Base-by-base conservation (phyloP, 2,113 vertebrate species). In the Agapornis roseicollis region DNA sequence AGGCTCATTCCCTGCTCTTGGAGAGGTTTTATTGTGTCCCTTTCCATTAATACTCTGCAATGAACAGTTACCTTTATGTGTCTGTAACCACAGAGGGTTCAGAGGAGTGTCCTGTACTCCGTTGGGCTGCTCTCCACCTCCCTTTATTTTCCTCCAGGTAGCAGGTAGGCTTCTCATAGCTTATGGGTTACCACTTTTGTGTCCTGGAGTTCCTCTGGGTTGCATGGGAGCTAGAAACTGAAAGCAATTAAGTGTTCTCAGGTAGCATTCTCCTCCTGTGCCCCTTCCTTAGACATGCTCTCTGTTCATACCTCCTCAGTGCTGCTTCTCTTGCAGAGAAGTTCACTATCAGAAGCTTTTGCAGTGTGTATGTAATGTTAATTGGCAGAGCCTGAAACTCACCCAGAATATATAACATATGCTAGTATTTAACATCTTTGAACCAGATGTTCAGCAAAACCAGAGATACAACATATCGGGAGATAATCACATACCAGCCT, bases 371-470 rank as follows among this genome's bases (percentile, higher is more conserved):
- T 69, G 25, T 33, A 35, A 24, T 35, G 79, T 63, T 37, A 69
- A 35, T 42, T 74, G 79, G 53, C 81, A 93, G 78, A 55, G 63
- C 58, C 56, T 66, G 58, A 20, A 31, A 33, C 52, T 78, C 78
- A 49, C 70, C 11, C 66, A 35, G 46, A 70, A 27, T 58, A 91
- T 49, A 4, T 29, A 41, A 50, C 87, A 74, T 68, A 7, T 53
- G 76, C 72, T 42, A 18, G 46, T 42, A 66, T 71, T 58, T 64
- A 87, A 63, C 74, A 76, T 47, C 61, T 88, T 82, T 29, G 56
- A 47, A 88, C 16, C 88, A 94, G 77, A 80, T 85, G 76, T 90
- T 93, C 64, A 88, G 77, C 64, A 84, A 60, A 90, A 86, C 18
- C 76, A 60, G 89, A 83, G 72, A 55, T 84, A 6, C 42, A 28